A percentile compares a stretch with the other conserved stretches of the same genome.
Conservation (phyloP, 2,888 invertebrate genomes). For the Agrochola lota region DNA sequence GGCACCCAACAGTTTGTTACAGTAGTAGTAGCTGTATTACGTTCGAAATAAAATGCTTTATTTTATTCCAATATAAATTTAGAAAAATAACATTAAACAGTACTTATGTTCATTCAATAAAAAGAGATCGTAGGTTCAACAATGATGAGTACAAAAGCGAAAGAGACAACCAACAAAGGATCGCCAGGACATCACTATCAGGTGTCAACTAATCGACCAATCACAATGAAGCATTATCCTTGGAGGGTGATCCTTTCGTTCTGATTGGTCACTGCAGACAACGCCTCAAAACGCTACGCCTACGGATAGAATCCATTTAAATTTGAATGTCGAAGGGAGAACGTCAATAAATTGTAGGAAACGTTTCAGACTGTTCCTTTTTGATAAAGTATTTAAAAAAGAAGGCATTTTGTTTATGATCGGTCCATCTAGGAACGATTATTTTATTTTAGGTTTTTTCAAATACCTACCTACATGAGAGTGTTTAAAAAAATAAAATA, state of each 20-base stretch:
- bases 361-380: slow-evolving; percentile 24
- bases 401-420: not conserved
- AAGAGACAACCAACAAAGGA: slow-evolving; percentile 79
- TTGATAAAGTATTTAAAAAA: slow-evolving; percentile 4
- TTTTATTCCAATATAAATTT: not conserved
- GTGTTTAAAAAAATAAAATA: too few relatives aligned
- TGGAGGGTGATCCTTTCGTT: slow-evolving; percentile 83
- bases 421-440: not conserved
- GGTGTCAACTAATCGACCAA: slow-evolving; percentile 78
- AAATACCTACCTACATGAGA: too few relatives aligned
- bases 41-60: not conserved
- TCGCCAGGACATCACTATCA: slow-evolving; percentile 81
- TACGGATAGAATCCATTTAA: slow-evolving; percentile 84
- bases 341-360: slow-evolving; percentile 65
- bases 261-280: slow-evolving; percentile 85
- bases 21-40: not conserved
- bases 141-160: slow-evolving; percentile 63
- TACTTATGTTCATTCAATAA: slow-evolving; percentile 7
- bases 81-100: not conserved
- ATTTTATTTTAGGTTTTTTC: too few relatives aligned
- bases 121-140: slow-evolving; percentile 27
- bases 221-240: slow-evolving; percentile 82
- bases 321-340: slow-evolving; percentile 84
- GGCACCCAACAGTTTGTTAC: too few relatives aligned
- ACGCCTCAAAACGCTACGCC: slow-evolving; percentile 83